These are phyloP conservation scores for Formica exsecta DNA, from an alignment of 1,140 invertebrate genomes.

Conservation along the genomic window DNA sequence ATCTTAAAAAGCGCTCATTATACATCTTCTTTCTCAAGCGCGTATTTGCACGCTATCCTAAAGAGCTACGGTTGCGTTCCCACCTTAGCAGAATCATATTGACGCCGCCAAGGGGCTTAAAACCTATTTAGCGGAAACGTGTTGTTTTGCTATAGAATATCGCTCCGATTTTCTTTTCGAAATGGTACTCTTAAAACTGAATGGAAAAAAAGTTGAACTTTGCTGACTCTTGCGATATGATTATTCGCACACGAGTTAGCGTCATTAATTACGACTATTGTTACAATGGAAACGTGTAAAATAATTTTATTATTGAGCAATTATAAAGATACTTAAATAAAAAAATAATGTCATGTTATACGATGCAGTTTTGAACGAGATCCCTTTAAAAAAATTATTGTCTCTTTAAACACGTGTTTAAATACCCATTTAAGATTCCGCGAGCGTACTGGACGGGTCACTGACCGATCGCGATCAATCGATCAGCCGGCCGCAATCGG, in stretches of 20 bases:
- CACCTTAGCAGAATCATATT: conserved; percentile 23
- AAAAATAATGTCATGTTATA: neutral
- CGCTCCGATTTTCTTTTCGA: neutral
- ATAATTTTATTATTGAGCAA: neutral
- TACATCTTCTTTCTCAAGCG: conserved; percentile 56
- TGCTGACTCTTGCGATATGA: neutral
- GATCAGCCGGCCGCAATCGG: conserved; percentile 11
- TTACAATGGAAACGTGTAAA: neutral
- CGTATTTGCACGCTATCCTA: conserved; percentile 60
- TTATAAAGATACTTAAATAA: neutral
- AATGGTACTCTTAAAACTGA: neutral
- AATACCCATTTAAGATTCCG: conserved; percentile 11
- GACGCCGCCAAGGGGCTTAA: conserved; percentile 15
- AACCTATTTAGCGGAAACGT: conserved; percentile 19
- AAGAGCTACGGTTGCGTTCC: conserved; percentile 28
- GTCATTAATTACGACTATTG: neutral
- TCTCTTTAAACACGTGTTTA: conserved; percentile 19
- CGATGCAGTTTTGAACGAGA: neutral
- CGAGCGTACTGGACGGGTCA: conserved; percentile 1
- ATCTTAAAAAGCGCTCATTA: conserved; percentile 54
- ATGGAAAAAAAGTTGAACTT: neutral
- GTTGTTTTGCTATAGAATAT: conserved; percentile 15
- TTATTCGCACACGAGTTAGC: too few species aligned
- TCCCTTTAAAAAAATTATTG: neutral
- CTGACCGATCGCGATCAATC: conserved; percentile 25